These are phyloP conservation scores for Bombus waltoni DNA, from an alignment of 1,140 invertebrate genomes.

Conservation along the genomic window DNA sequence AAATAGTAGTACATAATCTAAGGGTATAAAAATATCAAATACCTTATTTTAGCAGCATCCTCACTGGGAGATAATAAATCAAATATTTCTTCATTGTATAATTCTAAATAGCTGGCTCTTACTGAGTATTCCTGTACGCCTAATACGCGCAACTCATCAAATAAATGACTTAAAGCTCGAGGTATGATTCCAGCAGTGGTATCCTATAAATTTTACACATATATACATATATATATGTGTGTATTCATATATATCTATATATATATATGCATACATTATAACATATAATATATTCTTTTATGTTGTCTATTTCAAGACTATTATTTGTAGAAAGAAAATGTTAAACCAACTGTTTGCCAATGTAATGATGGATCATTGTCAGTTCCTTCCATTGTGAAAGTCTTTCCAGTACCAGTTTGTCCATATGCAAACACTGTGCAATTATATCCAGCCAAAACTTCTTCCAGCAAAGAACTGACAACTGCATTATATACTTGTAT, in stretches of 20 bases:
- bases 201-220: conserved; percentile 84
- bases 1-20: neutral
- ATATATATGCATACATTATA: neutral
- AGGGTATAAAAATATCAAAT: neutral
- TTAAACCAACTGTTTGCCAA: conserved; percentile 76
- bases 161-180: conserved; percentile 91
- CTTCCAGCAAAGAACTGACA: conserved; percentile 93
- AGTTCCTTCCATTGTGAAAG: conserved; percentile 98
- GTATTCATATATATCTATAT: neutral
- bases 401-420: conserved; percentile 98
- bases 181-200: conserved; percentile 92
- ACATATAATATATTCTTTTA: neutral
- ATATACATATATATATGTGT: neutral
- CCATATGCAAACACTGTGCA: conserved; percentile 99
- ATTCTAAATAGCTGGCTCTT: conserved; percentile 95
- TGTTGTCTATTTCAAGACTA: conserved; percentile 3
- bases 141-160: conserved; percentile 89
- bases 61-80: conserved; percentile 92
- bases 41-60: conserved; percentile 90
- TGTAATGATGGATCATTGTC: conserved; percentile 81
- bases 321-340: neutral
- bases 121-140: conserved; percentile 93
- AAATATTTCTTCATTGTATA: conserved; percentile 99
- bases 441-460: conserved; percentile 98
- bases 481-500: conserved; percentile 95